Evolutionary conservation across 2,113 vertebrate genomes (phyloP), one percentile per base, ranked within the genome.

Genomic region (Colossoma macropomum): DNA sequence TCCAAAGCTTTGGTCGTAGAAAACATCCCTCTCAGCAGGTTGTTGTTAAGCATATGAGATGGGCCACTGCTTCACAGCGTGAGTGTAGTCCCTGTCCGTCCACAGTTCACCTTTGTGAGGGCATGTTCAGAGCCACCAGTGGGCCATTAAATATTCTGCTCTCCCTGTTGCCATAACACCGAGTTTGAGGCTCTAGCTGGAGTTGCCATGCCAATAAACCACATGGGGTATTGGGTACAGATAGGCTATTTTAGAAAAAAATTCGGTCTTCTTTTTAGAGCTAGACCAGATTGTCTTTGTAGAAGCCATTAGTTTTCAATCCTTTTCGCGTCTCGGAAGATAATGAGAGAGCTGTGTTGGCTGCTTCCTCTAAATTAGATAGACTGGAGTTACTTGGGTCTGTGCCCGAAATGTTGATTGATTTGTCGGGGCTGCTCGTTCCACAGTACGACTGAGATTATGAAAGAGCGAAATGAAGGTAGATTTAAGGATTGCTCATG

Each of bases 161-260:
- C 6, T 60, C 9, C 15, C n/a, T 71, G 52, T 69, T 71, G 19
- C 68, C 68, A 45, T 71, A 71, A 45, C 68, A 45, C 38, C 68
- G 9, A n/a, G 21, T 71, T 54, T 10, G 21, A 80, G 34, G 15
- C 21, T 19, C 13, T 71, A 4, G 10, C 21, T 76, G 50, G 23
- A 70, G 21, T 28, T 70, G n/a, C 16, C 34, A 71, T 23, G 23
- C 45, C 23, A 81, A 75, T 75, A 81, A 81, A 66, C 30, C 12
- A 4, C 27, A 30, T 62, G 34, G 54, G 62, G 23, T 23, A 38
- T 41, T 30, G 16, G 63, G 32, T 38, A 76, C 25, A 32, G 63
- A 45, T 50, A 48, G 19, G 27, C 27, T 52, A 13, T 81, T 75
- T 34, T 27, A 8, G 12, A 72, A 56, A 56, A 28, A 16, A 75